Percentiles rank a stretch among this genome's conserved stretches.
Conservation (phyloP, 2,113 vertebrate species). For the Rhipidura dahli region DNA sequence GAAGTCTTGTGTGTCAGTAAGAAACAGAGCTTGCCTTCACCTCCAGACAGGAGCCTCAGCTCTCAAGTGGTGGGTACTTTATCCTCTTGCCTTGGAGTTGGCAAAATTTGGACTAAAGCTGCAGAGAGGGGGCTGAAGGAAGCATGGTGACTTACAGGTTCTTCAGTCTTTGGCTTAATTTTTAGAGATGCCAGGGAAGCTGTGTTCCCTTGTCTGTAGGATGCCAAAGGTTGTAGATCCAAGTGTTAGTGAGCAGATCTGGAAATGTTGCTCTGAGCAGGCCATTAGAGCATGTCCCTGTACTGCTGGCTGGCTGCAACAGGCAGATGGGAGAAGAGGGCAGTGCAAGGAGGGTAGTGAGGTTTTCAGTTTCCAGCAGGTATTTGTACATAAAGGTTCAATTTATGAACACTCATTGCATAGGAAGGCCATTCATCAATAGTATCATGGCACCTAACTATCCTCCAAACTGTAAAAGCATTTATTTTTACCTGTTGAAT, state of each 20-base stretch:
- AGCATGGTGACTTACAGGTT: neutral
- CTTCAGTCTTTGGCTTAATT: neutral
- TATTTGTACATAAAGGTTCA: neutral
- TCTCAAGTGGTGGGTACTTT: neutral
- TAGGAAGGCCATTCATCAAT: neutral
- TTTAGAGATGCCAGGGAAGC: neutral
- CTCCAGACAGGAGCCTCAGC: neutral
- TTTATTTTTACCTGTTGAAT: neutral
- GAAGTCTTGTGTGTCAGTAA: neutral
- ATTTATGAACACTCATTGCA: neutral
- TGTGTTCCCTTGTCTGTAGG: neutral
- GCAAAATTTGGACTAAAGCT: neutral
- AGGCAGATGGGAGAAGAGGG: neutral
- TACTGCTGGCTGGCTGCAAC: neutral
- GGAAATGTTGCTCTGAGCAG: neutral
- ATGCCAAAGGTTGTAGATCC: neutral
- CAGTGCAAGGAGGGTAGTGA: neutral
- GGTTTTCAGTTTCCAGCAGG: neutral
- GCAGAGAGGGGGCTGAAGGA: neutral
- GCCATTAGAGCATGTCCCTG: neutral
- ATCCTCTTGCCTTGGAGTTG: neutral
- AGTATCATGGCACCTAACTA: neutral
- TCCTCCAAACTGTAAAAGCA: neutral
- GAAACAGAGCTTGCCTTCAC: neutral
- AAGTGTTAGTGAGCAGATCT: neutral